A percentile compares a stretch with the other conserved stretches of the same genome.
These are phyloP conservation scores for Acanthoscelides obtectus DNA, from an alignment of 2,888 invertebrate species.

Conservation along the genomic window DNA sequence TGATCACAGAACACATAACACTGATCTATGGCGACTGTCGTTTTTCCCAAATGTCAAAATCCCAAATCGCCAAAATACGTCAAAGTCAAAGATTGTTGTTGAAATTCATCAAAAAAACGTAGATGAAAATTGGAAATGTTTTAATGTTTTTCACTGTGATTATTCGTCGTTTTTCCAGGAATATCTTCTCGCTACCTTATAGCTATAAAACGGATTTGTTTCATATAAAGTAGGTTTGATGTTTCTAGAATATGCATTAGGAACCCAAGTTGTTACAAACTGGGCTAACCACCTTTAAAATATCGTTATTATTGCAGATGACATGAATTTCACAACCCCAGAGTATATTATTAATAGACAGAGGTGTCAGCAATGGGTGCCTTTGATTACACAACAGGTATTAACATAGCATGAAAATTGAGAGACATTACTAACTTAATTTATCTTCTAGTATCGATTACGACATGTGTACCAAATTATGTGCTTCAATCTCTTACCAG, in stretches of 20 bases:
- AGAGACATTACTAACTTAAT: neutral
- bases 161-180: neutral
- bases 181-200: neutral
- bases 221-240: neutral
- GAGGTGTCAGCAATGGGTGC: slow-evolving; percentile 74
- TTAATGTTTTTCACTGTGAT: neutral
- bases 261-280: neutral
- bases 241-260: too few relatives aligned
- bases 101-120: slow-evolving; percentile 3
- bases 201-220: neutral
- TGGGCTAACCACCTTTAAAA: neutral
- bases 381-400: slow-evolving; percentile 79
- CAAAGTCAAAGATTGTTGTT: slow-evolving; percentile 5
- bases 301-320: slow-evolving; percentile 25
- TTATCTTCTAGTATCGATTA: slow-evolving; percentile 60
- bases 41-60: too few relatives aligned
- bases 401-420: neutral
- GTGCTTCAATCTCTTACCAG: slow-evolving; percentile 55
- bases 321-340: slow-evolving; percentile 41
- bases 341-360: slow-evolving; percentile 56
- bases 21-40: too few relatives aligned
- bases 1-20: too few relatives aligned
- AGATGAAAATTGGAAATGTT: neutral
- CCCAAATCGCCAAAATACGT: too few relatives aligned
- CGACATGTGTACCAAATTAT: slow-evolving; percentile 74